These are phyloP conservation scores for Coccyzus lansbergi DNA, from an alignment of 2,797 vertebrate species.

Conservation along the genomic window DNA sequence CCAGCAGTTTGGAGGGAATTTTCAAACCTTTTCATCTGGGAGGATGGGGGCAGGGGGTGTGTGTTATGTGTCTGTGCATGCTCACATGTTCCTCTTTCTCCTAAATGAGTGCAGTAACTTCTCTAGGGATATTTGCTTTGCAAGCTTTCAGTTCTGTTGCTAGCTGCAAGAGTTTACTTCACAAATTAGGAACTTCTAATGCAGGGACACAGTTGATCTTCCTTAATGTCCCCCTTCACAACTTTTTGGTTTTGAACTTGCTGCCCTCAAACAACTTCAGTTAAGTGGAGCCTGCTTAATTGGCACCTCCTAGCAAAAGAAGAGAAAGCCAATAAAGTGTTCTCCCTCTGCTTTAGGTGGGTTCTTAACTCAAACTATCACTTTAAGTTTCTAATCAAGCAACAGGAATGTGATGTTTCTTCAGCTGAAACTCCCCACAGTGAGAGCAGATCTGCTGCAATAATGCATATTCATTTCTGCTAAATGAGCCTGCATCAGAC, in stretches of 20 bases:
- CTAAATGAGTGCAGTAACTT: neutral
- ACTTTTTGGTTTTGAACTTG: neutral
- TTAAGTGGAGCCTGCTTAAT: neutral
- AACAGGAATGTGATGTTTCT: neutral
- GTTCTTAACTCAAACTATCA: neutral
- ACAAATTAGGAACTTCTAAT: neutral
- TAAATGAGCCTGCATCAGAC: neutral
- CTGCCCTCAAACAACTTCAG: neutral
- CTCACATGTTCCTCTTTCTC: neutral
- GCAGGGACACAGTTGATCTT: neutral
- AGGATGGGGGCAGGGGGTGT: accelerated
- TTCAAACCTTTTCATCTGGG: neutral
- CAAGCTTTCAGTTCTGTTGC: neutral
- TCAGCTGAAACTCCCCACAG: neutral
- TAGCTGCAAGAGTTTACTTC: neutral
- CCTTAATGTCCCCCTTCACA: neutral
- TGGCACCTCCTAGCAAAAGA: neutral
- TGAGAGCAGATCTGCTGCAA: neutral
- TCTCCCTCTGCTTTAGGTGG: neutral
- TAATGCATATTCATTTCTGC: neutral
- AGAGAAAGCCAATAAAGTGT: neutral
- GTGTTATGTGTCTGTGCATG: accelerated
- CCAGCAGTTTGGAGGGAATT: neutral
- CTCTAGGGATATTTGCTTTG: neutral
- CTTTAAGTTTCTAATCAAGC: neutral